A percentile compares a stretch with the other conserved stretches of the same genome.
These are phyloP conservation scores for Meriones psammophilus DNA, from an alignment of 2,797 vertebrate species.

Conservation along the genomic window DNA sequence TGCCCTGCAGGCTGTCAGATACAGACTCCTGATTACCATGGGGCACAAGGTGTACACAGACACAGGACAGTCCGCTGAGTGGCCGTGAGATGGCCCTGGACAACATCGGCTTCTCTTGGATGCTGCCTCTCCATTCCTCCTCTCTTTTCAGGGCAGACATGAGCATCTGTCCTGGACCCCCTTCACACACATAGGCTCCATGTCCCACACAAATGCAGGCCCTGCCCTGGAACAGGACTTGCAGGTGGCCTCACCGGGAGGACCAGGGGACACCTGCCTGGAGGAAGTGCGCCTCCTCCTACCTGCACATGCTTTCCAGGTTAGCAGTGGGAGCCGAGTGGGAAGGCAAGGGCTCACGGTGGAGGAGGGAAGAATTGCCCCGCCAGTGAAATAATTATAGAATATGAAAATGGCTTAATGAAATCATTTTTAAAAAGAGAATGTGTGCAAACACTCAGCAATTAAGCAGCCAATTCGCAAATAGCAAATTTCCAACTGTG, in stretches of 20 bases:
- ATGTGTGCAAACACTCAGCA: slow-evolving; percentile 13
- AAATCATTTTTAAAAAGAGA: slow-evolving; percentile 64
- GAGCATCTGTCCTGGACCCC: background rate
- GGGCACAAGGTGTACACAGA: no score
- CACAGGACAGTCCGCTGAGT: background rate
- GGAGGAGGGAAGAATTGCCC: background rate
- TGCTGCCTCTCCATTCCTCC: background rate
- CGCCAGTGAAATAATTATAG: slow-evolving; percentile 37
- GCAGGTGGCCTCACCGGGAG: background rate
- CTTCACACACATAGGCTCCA: background rate
- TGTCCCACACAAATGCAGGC: background rate
- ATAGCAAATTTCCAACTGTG: background rate
- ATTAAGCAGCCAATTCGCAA: slow-evolving; percentile 30
- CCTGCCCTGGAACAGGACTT: no score
- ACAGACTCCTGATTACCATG: background rate
- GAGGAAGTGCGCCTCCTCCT: rapidly evolving
- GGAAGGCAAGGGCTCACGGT: rapidly evolving
- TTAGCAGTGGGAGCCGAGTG: rapidly evolving
- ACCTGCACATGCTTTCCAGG: background rate
- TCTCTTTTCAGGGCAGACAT: background rate
- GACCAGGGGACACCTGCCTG: rapidly evolving
- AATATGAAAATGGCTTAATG: slow-evolving; percentile 49
- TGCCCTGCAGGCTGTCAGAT: no score
- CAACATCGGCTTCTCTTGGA: background rate
- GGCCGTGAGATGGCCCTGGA: no score